A percentile compares a stretch with the other conserved stretches of the same genome.
phyloP scores from a whole-genome alignment of 2,797 vertebrate species.

The Loris lydekkerianus region DNA sequence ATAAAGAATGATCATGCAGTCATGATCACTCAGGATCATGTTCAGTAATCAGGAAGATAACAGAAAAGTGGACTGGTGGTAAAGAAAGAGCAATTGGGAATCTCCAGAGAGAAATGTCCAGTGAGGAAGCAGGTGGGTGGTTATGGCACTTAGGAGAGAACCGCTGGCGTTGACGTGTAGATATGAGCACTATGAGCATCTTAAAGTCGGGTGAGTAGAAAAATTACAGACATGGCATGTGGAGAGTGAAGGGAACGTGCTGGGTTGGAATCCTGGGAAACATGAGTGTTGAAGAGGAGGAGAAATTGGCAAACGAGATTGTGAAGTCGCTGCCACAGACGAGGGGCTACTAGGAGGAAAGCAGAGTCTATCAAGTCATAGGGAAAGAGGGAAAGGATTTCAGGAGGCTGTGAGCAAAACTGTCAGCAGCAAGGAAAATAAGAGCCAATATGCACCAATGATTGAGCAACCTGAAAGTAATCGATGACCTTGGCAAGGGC shows the following conservation, averaged over 20 bases:
- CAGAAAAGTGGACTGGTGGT: not conserved
- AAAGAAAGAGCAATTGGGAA: not conserved
- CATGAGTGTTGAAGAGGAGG: not conserved
- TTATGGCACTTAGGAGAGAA: not conserved
- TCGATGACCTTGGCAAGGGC: not conserved
- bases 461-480: not conserved
- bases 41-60: not conserved
- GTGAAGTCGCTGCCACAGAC: not conserved
- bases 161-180: not conserved
- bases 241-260: not conserved
- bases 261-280: not conserved
- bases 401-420: not conserved
- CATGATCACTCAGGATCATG: not conserved
- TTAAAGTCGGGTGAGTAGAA: not conserved
- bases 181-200: not conserved
- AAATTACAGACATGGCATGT: not conserved
- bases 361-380: not conserved
- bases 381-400: not conserved
- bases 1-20: not conserved
- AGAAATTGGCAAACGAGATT: not conserved
- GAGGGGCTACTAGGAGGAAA: not conserved
- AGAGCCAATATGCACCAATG: not conserved
- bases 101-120: not conserved
- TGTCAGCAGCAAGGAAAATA: not conserved
- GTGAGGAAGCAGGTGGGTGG: not conserved